phyloP scores from a whole-genome alignment of 2,888 invertebrate genomes.

The Drosophila mimica region DNA sequence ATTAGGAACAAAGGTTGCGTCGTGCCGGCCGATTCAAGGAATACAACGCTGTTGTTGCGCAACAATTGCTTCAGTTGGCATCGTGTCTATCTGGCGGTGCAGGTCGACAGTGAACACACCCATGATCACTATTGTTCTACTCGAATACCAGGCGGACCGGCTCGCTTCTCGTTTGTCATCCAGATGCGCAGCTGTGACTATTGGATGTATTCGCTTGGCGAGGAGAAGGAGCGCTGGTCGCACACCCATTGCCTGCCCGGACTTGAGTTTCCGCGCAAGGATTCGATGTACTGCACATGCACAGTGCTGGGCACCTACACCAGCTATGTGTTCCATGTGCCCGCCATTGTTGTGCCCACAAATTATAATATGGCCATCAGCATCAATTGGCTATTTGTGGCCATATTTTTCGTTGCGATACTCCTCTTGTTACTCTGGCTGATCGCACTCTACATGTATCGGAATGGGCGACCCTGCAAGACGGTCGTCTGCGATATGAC shows the following conservation, averaged over 20 bases:
- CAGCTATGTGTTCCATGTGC: slow-evolving; percentile 44
- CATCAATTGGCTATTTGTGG: not conserved
- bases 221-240: slow-evolving; percentile 21
- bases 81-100: slow-evolving; percentile 51
- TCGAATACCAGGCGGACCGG: slow-evolving; percentile 49
- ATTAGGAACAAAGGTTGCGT: slow-evolving; percentile 18
- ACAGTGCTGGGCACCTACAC: slow-evolving; percentile 59
- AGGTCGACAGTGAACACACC: not conserved
- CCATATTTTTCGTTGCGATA: not conserved
- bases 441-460: not conserved
- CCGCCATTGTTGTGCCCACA: slow-evolving; percentile 28
- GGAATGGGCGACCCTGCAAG: slow-evolving; percentile 21
- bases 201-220: slow-evolving; percentile 37
- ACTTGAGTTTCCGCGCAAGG: slow-evolving; percentile 5
- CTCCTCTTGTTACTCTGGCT: not conserved
- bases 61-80: slow-evolving; percentile 39
- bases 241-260: slow-evolving; percentile 35
- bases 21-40: slow-evolving; percentile 12
- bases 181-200: slow-evolving; percentile 59
- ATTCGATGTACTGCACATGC: slow-evolving; percentile 44
- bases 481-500: slow-evolving; percentile 48
- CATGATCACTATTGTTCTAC: not conserved
- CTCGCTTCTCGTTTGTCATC: slow-evolving; percentile 39
- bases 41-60: slow-evolving; percentile 44
- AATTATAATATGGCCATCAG: fast-evolving